Percentiles rank a stretch among this genome's conserved stretches.
Evolutionary conservation across 2,888 invertebrate species (phyloP).

Genomic region (Lasius fuliginosus): DNA sequence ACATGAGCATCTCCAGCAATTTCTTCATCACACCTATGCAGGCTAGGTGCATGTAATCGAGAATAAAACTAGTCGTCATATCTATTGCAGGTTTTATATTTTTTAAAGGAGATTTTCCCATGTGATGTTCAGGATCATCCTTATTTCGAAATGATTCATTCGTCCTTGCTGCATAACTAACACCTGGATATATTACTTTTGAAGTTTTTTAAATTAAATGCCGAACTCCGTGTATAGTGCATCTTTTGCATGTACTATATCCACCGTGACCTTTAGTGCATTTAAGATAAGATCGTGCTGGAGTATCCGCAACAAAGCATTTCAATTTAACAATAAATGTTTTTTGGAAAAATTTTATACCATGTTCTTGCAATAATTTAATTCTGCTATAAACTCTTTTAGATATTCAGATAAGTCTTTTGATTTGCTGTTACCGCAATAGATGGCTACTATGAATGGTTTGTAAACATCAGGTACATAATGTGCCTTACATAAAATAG

Average conservation of each 20-base stretch:
- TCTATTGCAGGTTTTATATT: constrained; percentile 6
- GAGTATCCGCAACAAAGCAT: constrained; percentile 1
- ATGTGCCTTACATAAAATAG: constrained; percentile 15
- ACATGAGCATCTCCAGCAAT: constrained; percentile 10
- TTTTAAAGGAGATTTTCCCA: background rate
- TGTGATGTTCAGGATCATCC: constrained; percentile 7
- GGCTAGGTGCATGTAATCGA: constrained; percentile 7
- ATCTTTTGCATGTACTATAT: constrained; percentile 10
- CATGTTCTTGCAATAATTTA: constrained; percentile 22
- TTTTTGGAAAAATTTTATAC: constrained; percentile 6
- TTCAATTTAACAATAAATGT: constrained; percentile 7
- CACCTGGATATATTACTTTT: constrained; percentile 19
- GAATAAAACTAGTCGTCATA: constrained; percentile 4
- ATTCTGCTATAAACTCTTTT: constrained; percentile 15
- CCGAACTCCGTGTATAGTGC: constrained; percentile 1
- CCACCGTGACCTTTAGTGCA: background rate
- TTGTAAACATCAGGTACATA: constrained; percentile 10
- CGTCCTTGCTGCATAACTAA: background rate
- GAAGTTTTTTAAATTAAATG: background rate
- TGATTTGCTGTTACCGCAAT: background rate
- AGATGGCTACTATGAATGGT: background rate
- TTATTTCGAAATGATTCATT: constrained; percentile 15
- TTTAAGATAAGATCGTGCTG: constrained; percentile 16
- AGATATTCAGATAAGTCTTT: constrained; percentile 5
- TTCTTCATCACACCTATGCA: constrained; percentile 15